A percentile compares a stretch with the other conserved stretches of the same genome.
These are phyloP conservation scores for Atta texana DNA, from an alignment of 1,140 invertebrate species.

Conservation along the genomic window DNA sequence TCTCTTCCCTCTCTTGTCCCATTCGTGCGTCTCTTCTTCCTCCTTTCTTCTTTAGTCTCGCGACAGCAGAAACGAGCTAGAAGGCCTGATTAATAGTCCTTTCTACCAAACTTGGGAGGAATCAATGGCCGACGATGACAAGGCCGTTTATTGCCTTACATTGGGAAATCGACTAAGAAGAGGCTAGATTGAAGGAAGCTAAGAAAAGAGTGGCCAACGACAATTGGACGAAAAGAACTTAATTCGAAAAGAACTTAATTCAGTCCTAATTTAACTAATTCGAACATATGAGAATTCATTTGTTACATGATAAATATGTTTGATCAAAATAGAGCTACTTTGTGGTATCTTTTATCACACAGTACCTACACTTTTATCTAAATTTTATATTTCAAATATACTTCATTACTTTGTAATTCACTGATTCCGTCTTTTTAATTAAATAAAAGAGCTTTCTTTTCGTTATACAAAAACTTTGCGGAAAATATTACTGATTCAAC, in stretches of 20 bases:
- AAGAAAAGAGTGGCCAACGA: slow-evolving; percentile 4
- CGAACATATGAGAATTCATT: neutral
- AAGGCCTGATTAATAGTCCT: slow-evolving; percentile 56
- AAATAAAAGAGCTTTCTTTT: neutral
- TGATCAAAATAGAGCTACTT: neutral
- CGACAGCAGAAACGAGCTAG: slow-evolving; percentile 41
- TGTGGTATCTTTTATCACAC: neutral
- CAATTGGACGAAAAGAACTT: slow-evolving; percentile 14
- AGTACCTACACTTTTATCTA: neutral
- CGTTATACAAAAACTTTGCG: neutral
- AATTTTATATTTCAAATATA: neutral
- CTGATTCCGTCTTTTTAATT: neutral
- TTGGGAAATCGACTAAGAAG: slow-evolving; percentile 13
- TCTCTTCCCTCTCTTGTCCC: neutral
- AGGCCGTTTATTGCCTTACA: slow-evolving; percentile 52
- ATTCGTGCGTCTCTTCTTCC: slow-evolving; percentile 31
- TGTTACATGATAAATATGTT: neutral
- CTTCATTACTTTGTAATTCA: neutral
- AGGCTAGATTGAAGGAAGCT: neutral
- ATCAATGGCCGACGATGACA: slow-evolving; percentile 59
- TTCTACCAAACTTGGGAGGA: slow-evolving; percentile 49
- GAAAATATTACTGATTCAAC: neutral
- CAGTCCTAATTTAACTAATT: slow-evolving; percentile 24
- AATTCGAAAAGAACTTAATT: slow-evolving; percentile 27
- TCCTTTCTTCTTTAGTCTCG: slow-evolving; percentile 42